A percentile compares a stretch with the other conserved stretches of the same genome.
Conservation (phyloP, 2,113 vertebrate species). For the Felis chaus region DNA sequence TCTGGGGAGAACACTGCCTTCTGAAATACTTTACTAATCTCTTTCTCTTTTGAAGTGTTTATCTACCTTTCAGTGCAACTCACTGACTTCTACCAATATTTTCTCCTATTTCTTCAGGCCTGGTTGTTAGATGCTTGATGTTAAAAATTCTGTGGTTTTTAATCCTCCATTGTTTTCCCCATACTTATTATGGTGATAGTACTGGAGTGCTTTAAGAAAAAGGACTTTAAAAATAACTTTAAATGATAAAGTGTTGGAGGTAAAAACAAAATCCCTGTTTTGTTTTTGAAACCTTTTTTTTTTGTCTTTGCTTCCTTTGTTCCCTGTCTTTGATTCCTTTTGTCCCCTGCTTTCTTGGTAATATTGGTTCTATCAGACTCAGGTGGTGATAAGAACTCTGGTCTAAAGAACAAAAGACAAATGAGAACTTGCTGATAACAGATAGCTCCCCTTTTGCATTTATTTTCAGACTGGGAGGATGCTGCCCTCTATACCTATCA, state of each 20-base stretch:
- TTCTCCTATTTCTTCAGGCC: slow-evolving; percentile 29
- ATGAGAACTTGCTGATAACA: slow-evolving; percentile 80
- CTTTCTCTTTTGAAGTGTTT: slow-evolving; percentile 27
- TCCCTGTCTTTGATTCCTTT: slow-evolving; percentile 66
- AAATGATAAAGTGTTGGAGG: slow-evolving; percentile 44
- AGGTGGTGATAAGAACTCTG: slow-evolving; percentile 74
- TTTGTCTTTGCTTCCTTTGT: slow-evolving; percentile 60
- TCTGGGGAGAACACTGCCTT: background rate
- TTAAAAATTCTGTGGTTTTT: background rate
- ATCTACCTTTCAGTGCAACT: background rate
- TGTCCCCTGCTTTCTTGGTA: slow-evolving; percentile 62
- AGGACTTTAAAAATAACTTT: slow-evolving; percentile 56
- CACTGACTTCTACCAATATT: background rate
- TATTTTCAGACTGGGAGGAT: slow-evolving; percentile 42
- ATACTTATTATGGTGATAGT: slow-evolving; percentile 28
- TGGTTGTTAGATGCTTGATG: background rate
- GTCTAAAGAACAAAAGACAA: slow-evolving; percentile 81
- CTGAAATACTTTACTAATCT: slow-evolving; percentile 42
- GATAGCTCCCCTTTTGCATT: slow-evolving; percentile 76
- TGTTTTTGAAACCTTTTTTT: slow-evolving; percentile 21
- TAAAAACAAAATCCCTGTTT: slow-evolving; percentile 41
- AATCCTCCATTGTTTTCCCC: background rate
- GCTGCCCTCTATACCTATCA: slow-evolving; percentile 76
- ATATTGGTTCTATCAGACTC: slow-evolving; percentile 67
- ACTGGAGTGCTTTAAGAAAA: background rate